Conservation (phyloP, 2,797 vertebrate species). For the Etheostoma perlongum region DNA sequence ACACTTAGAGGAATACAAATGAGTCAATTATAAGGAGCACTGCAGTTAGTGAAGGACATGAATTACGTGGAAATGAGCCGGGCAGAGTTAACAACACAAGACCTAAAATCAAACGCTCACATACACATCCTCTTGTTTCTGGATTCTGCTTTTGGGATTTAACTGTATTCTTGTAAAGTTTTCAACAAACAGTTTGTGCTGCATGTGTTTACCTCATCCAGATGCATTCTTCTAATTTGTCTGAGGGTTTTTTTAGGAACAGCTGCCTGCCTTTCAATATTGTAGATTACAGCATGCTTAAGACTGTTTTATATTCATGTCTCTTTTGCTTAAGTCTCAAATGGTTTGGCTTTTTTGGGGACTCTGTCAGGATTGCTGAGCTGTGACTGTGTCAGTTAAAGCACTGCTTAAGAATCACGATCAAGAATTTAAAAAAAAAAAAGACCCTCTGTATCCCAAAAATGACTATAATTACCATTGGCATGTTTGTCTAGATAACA, state of each 20-base stretch:
- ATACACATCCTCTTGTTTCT: constrained; percentile 7
- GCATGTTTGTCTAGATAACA: constrained; percentile 1
- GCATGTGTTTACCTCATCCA: constrained; percentile 13
- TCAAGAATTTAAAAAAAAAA: constrained; percentile 1
- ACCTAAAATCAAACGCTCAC: background rate
- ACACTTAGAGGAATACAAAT: constrained; percentile 7
- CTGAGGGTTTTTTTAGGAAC: background rate
- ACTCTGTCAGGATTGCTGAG: constrained; percentile 30
- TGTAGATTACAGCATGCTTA: constrained; percentile 37
- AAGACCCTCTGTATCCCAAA: background rate
- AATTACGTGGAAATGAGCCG: constrained; percentile 10
- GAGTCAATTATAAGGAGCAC: background rate
- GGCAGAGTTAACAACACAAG: constrained; percentile 7
- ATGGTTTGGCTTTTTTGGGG: constrained; percentile 33
- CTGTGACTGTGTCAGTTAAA: constrained; percentile 15
- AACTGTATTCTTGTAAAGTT: constrained; percentile 6
- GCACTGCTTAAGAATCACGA: constrained; percentile 1
- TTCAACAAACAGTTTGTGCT: constrained; percentile 10
- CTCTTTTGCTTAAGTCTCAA: constrained; percentile 39
- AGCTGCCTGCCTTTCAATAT: constrained; percentile 32
- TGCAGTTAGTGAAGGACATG: background rate
- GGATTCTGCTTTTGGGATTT: background rate
- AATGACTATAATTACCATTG: constrained; percentile 4
- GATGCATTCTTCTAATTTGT: background rate
- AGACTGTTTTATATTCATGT: constrained; percentile 21